Percentiles rank a stretch among this genome's conserved stretches.
phyloP scores from a whole-genome alignment of 2,113 vertebrate genomes.

The Heloderma charlesbogerti region DNA sequence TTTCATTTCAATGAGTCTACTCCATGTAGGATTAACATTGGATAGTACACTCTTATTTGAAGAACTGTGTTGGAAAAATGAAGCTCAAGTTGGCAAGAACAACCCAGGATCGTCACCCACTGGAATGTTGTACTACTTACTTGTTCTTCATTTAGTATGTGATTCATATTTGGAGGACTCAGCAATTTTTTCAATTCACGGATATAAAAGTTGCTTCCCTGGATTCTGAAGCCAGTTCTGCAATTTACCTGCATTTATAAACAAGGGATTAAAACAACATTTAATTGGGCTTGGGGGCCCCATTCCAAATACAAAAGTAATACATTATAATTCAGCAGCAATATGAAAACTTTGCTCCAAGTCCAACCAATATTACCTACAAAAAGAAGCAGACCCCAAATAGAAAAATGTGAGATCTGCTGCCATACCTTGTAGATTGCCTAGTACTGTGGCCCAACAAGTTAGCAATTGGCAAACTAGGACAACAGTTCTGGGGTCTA shows the following conservation, averaged over 20 bases:
- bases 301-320: background rate
- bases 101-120: background rate
- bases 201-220: conserved; percentile 51
- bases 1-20: too few species aligned
- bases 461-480: too few species aligned
- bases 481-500: too few species aligned
- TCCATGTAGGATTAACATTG: too few species aligned
- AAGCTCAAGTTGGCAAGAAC: background rate
- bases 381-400: too few species aligned
- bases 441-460: background rate
- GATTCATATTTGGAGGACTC: accelerated
- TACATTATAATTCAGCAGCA: too few species aligned
- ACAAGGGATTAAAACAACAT: background rate
- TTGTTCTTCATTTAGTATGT: accelerated
- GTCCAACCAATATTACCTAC: too few species aligned
- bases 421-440: background rate
- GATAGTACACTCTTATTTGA: background rate
- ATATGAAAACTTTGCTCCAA: too few species aligned
- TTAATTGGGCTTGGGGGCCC: accelerated
- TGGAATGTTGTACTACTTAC: conserved; percentile 64
- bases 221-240: conserved; percentile 50
- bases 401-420: background rate
- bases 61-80: background rate
- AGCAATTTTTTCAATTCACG: accelerated
- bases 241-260: conserved; percentile 64